Evolutionary conservation across 2,888 invertebrate species (phyloP), one percentile per base, ranked within the genome.

Genomic region (Dorcus hopei): DNA sequence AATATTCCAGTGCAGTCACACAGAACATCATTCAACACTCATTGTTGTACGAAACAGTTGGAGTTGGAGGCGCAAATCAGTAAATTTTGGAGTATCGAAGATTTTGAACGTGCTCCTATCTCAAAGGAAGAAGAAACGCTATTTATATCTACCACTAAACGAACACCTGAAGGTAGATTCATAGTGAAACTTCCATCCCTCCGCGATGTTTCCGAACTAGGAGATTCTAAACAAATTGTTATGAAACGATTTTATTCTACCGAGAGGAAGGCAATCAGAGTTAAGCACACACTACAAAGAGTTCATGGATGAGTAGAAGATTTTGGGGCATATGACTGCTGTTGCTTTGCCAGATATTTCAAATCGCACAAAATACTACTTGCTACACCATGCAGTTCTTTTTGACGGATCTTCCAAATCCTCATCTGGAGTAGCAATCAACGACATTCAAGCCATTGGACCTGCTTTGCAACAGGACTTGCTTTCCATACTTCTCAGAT

Each of bases 381-480:
- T 14, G 1, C 14, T 52, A 23, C 52, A 52, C 23, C 52, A 52
- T 23, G 52, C 42, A 1, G 42, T 52, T 19, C 39, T 42, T 11
- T 52, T 52, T 19, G 19, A 48, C 3, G 54, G 16, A 5, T 54
- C 26, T 11, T 14, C 38, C 19, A 38, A 38, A 6, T 14, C 41
- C 23, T 26, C 39, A 7, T 38, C 42, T 6, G 56, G 56, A 4
- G 4, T 19, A 11, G 16, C 51, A n/a, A 19, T 56, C 3, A 56
- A 56, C 16, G 11, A 38, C 16, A 26, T 51, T n/a, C 56, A 56
- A 56, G 6, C 43, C n/a, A 19, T 56, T 11, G 56, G 51, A 8
- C 56, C 51, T 42, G 52, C 56, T 19, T 43, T 56, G 9, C 56
- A 56, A 38, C 51, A 33, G 16, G 51, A 56, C 33, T 45, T 4